These are phyloP conservation scores for Hippotragus niger DNA, from an alignment of 2,113 vertebrate genomes.

Conservation along the genomic window DNA sequence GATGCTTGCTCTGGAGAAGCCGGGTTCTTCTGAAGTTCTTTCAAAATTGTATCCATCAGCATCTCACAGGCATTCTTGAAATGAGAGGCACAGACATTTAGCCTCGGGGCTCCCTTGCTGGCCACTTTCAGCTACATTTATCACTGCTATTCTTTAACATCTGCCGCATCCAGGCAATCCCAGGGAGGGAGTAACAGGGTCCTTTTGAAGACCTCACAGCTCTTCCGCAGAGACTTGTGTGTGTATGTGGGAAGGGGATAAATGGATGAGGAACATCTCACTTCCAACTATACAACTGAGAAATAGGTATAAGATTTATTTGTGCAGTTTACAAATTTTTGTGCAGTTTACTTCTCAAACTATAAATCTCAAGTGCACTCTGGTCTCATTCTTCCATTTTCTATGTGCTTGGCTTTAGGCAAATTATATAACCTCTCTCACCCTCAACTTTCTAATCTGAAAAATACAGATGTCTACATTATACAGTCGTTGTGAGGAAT, in stretches of 20 bases:
- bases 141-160: neutral
- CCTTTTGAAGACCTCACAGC: neutral
- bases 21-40: constrained; percentile 72
- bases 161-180: neutral
- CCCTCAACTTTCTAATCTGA: neutral
- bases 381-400: neutral
- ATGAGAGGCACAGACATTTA: constrained; percentile 16
- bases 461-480: neutral
- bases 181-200: neutral
- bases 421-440: neutral
- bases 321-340: neutral
- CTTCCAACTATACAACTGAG: neutral
- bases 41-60: constrained; percentile 81
- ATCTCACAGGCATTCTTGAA: constrained; percentile 86
- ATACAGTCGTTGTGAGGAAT: neutral
- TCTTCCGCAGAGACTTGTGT: neutral
- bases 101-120: accelerated
- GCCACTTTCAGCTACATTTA: neutral
- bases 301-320: neutral
- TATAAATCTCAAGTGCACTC: neutral
- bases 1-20: accelerated
- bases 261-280: neutral
- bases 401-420: neutral
- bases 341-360: neutral
- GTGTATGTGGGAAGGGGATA: neutral